Evolutionary conservation across 2,888 invertebrate genomes (phyloP).

Genomic region (Brachylomia viminalis): DNA sequence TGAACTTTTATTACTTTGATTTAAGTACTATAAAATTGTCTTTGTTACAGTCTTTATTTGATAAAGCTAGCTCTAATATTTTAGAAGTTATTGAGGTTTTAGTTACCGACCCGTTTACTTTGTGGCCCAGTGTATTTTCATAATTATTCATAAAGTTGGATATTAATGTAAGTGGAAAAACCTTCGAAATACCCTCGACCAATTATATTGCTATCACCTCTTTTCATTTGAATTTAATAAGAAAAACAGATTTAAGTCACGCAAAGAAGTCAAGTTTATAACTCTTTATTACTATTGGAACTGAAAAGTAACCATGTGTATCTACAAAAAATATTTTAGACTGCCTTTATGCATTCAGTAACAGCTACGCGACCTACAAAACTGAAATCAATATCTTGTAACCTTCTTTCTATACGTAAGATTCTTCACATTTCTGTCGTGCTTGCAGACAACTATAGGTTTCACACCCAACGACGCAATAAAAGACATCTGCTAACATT

Average conservation of each 20-base stretch:
- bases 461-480: constrained; percentile 44
- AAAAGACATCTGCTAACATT: constrained; percentile 55
- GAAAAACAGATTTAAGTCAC: background rate
- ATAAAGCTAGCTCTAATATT: no score
- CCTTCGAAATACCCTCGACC: background rate
- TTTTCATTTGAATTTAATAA: no score
- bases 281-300: background rate
- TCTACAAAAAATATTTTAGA: background rate
- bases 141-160: background rate
- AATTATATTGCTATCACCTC: background rate
- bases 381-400: constrained; percentile 35
- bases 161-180: background rate
- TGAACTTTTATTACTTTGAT: no score
- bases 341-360: constrained; percentile 17
- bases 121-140: no score
- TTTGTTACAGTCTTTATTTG: no score
- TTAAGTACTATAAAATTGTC: no score
- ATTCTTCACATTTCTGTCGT: constrained; percentile 29
- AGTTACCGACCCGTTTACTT: no score
- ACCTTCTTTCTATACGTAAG: constrained; percentile 10
- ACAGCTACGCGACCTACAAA: constrained; percentile 30
- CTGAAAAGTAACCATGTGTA: background rate
- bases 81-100: no score
- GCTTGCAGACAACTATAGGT: constrained; percentile 29
- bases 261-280: no score